Conservation (phyloP, 2,888 invertebrate genomes). For the Conistra vaccinii region DNA sequence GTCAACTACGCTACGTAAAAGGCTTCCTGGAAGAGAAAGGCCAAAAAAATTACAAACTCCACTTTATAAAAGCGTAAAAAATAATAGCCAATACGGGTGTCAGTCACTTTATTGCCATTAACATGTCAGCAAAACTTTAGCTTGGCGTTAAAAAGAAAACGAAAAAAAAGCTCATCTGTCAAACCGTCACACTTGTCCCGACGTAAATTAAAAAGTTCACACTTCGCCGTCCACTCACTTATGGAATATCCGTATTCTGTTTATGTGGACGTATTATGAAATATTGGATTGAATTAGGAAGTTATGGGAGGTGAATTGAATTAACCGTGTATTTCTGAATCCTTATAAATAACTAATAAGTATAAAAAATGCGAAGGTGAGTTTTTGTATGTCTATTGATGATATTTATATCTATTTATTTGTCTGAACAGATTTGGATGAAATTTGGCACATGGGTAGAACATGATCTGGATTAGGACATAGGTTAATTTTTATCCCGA, state of each 20-base stretch:
- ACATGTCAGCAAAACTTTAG: slow-evolving; percentile 29
- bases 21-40: background rate
- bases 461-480: too few relatives aligned
- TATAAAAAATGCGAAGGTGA: too few relatives aligned
- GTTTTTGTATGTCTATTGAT: too few relatives aligned
- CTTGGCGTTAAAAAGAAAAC: slow-evolving; percentile 41
- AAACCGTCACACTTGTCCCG: slow-evolving; percentile 64
- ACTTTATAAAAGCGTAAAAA: slow-evolving; percentile 3
- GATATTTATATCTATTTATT: too few relatives aligned
- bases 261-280: background rate
- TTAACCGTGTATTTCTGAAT: background rate
- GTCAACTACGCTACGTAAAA: background rate
- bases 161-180: slow-evolving; percentile 64
- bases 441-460: background rate
- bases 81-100: slow-evolving; percentile 23
- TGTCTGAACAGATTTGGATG: too few relatives aligned
- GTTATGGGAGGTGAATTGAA: background rate
- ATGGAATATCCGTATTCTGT: slow-evolving; percentile 54
- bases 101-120: slow-evolving; percentile 51
- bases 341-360: too few relatives aligned
- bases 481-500: too few relatives aligned
- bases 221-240: slow-evolving; percentile 59
- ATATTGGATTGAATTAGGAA: background rate
- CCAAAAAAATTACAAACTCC: background rate
- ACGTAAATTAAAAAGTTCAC: slow-evolving; percentile 75